Conservation (phyloP, 2,888 invertebrate genomes). For the Didymodactylos carnosus region DNA sequence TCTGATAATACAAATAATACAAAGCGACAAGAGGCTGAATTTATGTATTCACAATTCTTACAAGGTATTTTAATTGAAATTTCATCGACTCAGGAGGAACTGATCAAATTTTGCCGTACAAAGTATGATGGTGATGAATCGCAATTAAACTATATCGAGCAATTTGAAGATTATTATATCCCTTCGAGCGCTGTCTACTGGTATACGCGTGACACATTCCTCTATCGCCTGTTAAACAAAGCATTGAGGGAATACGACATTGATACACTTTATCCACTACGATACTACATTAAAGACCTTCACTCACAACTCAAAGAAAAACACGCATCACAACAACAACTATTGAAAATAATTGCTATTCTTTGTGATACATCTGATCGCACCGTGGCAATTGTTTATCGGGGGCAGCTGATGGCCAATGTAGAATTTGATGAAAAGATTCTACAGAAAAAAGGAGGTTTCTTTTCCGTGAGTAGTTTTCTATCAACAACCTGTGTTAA, state of each 20-base stretch:
- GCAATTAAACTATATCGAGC: background rate
- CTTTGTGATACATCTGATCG: background rate
- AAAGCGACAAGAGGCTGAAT: background rate
- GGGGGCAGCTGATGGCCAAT: background rate
- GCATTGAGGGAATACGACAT: background rate
- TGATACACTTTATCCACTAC: background rate
- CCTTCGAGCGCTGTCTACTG: background rate
- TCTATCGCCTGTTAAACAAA: background rate
- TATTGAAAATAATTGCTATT: too few species aligned
- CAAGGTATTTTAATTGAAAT: background rate
- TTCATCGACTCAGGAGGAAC: background rate
- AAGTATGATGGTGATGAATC: background rate
- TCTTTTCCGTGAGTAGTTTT: background rate
- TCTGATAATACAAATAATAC: background rate
- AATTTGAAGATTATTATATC: background rate
- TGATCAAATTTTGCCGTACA: background rate
- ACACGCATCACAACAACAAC: background rate
- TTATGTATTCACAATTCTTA: background rate
- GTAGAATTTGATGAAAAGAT: background rate
- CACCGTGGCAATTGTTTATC: background rate
- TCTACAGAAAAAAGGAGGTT: background rate
- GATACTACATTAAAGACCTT: background rate
- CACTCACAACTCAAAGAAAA: background rate
- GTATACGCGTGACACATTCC: background rate
- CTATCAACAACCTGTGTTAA: background rate